Percentiles rank a stretch among this genome's conserved stretches.
phyloP scores from a whole-genome alignment of 1,140 invertebrate species.

The Acromyrmex heyeri region DNA sequence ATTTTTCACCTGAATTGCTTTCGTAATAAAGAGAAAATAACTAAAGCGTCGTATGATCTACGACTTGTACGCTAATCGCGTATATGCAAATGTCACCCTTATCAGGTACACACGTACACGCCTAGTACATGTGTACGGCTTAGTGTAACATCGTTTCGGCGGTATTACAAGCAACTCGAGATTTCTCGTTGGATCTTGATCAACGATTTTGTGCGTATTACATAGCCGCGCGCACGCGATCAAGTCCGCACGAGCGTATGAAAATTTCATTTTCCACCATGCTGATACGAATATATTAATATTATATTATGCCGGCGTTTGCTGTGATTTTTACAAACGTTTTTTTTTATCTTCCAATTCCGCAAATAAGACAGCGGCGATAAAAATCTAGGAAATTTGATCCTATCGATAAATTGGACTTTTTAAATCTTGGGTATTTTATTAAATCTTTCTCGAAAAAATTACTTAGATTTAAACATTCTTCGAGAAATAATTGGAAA shows the following conservation, averaged over 20 bases:
- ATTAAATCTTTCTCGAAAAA: not conserved
- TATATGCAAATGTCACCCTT: slow-evolving; percentile 56
- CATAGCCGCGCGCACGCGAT: slow-evolving; percentile 14
- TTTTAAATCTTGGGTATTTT: not conserved
- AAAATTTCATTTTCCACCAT: slow-evolving; percentile 26
- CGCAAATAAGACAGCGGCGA: not conserved
- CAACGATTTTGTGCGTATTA: slow-evolving; percentile 47
- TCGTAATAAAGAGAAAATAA: slow-evolving; percentile 55
- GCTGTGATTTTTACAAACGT: not conserved
- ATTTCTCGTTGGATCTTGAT: slow-evolving; percentile 54
- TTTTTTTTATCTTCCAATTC: not conserved
- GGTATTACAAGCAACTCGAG: slow-evolving; percentile 41
- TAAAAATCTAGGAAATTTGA: not conserved
- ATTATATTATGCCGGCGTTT: not conserved
- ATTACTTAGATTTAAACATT: not conserved
- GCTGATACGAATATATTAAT: slow-evolving; percentile 1
- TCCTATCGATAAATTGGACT: not conserved
- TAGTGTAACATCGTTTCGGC: slow-evolving; percentile 25
- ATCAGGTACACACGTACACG: slow-evolving; percentile 42
- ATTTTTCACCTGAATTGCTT: slow-evolving; percentile 43
- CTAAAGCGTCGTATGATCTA: slow-evolving; percentile 49
- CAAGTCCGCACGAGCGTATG: not conserved
- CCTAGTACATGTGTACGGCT: slow-evolving; percentile 54
- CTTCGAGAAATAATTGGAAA: not conserved
- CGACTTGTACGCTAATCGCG: slow-evolving; percentile 47